These are phyloP conservation scores for Coelogynopora nodosa DNA, from an alignment of 2,888 invertebrate genomes.

Conservation along the genomic window DNA sequence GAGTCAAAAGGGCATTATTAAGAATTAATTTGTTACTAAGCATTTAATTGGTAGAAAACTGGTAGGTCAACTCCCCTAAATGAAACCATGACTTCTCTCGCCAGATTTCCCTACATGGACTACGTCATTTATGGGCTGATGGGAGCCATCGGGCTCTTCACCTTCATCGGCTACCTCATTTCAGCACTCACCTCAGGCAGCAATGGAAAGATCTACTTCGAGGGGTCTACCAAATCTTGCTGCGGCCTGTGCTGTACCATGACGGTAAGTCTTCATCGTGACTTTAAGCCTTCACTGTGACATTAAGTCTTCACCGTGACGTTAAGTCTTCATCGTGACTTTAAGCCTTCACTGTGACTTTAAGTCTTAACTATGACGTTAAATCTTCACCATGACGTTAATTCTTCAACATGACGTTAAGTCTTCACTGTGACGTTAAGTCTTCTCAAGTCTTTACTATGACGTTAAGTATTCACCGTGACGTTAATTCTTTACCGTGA, in stretches of 20 bases:
- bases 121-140: slow-evolving; percentile 22
- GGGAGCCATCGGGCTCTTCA: slow-evolving; percentile 25
- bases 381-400: too few relatives aligned
- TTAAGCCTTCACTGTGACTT: background rate
- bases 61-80: too few relatives aligned
- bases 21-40: too few relatives aligned
- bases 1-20: too few relatives aligned
- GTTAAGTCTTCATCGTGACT: background rate
- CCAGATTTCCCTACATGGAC: slow-evolving; percentile 29
- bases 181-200: slow-evolving; percentile 19
- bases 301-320: background rate
- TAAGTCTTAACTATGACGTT: background rate
- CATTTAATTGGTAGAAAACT: too few relatives aligned
- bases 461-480: too few relatives aligned
- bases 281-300: background rate
- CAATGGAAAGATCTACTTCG: background rate
- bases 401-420: too few relatives aligned
- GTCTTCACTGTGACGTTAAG: too few relatives aligned
- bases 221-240: background rate
- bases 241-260: slow-evolving; percentile 30
- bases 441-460: too few relatives aligned
- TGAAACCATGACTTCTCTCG: too few relatives aligned
- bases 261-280: slow-evolving; percentile 11
- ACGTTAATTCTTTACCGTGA: too few relatives aligned
- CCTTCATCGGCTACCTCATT: slow-evolving; percentile 8